Conservation (phyloP, 2,113 vertebrate genomes). For the Thamnaconus septentrionalis region DNA sequence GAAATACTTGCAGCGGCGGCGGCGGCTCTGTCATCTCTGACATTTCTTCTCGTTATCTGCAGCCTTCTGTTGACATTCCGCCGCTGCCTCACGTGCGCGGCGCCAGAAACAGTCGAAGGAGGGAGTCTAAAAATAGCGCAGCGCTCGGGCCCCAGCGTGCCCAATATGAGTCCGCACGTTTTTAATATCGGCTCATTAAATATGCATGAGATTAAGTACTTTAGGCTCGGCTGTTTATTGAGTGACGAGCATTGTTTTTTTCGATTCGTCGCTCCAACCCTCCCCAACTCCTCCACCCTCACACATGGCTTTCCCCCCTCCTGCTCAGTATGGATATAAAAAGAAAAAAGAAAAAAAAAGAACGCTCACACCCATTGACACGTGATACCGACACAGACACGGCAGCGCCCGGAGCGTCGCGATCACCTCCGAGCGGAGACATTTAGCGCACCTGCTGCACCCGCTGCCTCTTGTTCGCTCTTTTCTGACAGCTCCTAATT, state of each 20-base stretch:
- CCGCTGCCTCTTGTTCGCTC: no score
- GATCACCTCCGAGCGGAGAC: no score
- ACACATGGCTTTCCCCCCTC: constrained; percentile 11
- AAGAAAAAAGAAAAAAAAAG: background rate
- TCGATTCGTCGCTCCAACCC: constrained; percentile 33
- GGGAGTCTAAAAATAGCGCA: constrained; percentile 64
- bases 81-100: constrained; percentile 64
- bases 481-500: no score
- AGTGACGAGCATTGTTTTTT: constrained; percentile 60
- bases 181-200: constrained; percentile 70
- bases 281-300: no score
- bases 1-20: constrained; percentile 47
- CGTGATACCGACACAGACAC: constrained; percentile 8
- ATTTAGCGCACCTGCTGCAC: no score
- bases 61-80: constrained; percentile 65
- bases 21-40: constrained; percentile 69
- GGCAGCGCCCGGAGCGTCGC: background rate
- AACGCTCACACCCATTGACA: constrained; percentile 11
- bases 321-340: background rate
- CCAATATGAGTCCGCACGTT: constrained; percentile 64
- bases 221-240: constrained; percentile 47
- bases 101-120: constrained; percentile 65
- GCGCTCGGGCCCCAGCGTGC: constrained; percentile 41
- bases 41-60: constrained; percentile 67
- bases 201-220: constrained; percentile 68